Evolutionary conservation across 2,888 invertebrate species (phyloP).

Genomic region (Hymenopus coronatus): DNA sequence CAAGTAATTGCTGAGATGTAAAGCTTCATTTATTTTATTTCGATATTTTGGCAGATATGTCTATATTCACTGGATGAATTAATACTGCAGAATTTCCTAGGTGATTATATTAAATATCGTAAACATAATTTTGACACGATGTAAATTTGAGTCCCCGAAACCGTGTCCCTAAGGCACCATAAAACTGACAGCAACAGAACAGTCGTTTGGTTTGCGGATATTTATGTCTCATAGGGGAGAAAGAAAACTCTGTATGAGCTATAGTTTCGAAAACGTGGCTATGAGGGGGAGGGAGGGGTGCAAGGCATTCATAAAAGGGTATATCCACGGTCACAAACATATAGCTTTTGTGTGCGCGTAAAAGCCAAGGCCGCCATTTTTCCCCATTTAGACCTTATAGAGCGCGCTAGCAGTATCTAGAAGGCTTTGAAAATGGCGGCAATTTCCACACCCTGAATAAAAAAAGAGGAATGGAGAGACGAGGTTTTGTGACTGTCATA

Average conservation of each 20-base stretch:
- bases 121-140: background rate
- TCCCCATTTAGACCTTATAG: background rate
- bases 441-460: slow-evolving; percentile 11
- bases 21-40: too few relatives aligned
- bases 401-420: background rate
- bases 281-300: background rate
- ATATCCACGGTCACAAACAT: background rate
- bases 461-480: background rate
- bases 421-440: background rate
- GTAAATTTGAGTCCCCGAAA: background rate
- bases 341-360: background rate
- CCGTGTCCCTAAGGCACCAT: background rate
- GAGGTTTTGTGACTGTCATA: background rate
- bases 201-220: background rate
- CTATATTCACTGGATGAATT: too few relatives aligned
- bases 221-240: background rate
- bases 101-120: background rate
- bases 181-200: background rate
- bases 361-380: background rate
- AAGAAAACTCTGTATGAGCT: background rate
- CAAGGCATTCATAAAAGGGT: background rate
- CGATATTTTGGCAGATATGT: too few relatives aligned
- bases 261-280: background rate
- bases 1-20: too few relatives aligned
- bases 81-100: too few relatives aligned